Base-by-base conservation (phyloP, 2,888 invertebrate genomes). In the Eupithecia inturbata region DNA sequence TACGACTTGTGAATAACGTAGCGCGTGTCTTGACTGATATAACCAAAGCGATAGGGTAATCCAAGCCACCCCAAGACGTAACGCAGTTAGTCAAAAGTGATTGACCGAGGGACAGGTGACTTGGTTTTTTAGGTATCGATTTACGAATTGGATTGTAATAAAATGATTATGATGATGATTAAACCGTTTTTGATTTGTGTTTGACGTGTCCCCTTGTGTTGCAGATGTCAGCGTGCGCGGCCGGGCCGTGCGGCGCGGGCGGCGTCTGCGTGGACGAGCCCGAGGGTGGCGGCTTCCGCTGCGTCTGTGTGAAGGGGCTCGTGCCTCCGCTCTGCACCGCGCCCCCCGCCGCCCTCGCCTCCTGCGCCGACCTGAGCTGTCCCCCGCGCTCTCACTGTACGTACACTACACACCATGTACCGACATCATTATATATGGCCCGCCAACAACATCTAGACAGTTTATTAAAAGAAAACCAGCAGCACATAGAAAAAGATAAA, bases 241-340 rank as follows among this genome's bases (percentile, higher is more conserved):
- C 95, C 60, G 95, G 95, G 70, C 96, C 97, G 73, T 99, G 99
- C 90, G 95, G 95, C 80, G 97, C 97, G 90, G 96, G 96, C 75
- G 98, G 97, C 67, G 95, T 93, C 41, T 98, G 98, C 88, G 92
- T 95, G 70, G 96, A 97, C 87, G 92, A 92, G 87, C 83, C 83
- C 76, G 89, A 86, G 78, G 92, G 90, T 76, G 83, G 86, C 16
- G 92, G 90, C 33, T 93, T 92, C 91, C 92, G 95, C 76, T 98
- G 98, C 91, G 95, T 97, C 86, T 98, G 98, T 88, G 95, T 93
- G 22, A 95, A 95, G 77, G 96, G 91, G 85, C 95, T 86, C 81
- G 85, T 82, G 79, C 93, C 92, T 76, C 93, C 94, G 75, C 88
- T 90, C 73, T 94, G 95, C 84, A 83, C 85, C 76, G 81, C 85